Percentiles rank a stretch among this genome's conserved stretches.
Conservation (phyloP, 2,113 vertebrate genomes). For the Rhipidura dahli region DNA sequence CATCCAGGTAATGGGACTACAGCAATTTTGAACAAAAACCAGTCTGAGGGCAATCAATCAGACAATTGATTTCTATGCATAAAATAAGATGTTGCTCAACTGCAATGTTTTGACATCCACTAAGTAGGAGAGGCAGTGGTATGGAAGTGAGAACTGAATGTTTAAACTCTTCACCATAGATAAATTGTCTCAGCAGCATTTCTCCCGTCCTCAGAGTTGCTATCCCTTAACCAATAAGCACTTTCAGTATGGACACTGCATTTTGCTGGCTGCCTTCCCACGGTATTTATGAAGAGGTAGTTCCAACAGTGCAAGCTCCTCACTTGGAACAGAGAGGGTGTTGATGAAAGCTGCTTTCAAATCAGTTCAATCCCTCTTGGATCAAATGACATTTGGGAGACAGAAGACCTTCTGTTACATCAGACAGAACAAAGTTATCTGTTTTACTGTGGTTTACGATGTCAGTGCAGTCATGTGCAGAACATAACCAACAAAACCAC, state of each 20-base stretch:
- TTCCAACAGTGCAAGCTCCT: background rate
- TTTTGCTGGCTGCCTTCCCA: background rate
- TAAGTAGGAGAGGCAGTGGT: background rate
- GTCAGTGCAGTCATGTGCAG: background rate
- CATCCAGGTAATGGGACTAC: background rate
- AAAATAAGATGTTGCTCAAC: background rate
- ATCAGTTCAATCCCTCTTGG: background rate
- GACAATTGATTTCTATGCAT: background rate
- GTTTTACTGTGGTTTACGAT: background rate
- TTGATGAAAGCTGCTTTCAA: constrained; percentile 17
- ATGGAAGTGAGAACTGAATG: background rate
- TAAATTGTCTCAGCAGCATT: background rate
- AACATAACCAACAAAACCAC: background rate
- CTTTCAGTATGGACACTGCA: background rate
- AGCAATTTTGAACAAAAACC: constrained; percentile 21
- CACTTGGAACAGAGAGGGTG: background rate
- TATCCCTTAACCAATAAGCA: background rate
- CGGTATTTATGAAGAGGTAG: background rate
- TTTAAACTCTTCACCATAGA: background rate
- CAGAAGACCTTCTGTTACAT: constrained; percentile 3
- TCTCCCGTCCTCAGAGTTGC: background rate
- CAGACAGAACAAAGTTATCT: background rate
- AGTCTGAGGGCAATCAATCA: constrained; percentile 3
- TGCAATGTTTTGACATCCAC: background rate
- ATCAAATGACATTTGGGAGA: background rate